Conservation (phyloP, 2,797 vertebrate species). For the Chiroxiphia lanceolata region DNA sequence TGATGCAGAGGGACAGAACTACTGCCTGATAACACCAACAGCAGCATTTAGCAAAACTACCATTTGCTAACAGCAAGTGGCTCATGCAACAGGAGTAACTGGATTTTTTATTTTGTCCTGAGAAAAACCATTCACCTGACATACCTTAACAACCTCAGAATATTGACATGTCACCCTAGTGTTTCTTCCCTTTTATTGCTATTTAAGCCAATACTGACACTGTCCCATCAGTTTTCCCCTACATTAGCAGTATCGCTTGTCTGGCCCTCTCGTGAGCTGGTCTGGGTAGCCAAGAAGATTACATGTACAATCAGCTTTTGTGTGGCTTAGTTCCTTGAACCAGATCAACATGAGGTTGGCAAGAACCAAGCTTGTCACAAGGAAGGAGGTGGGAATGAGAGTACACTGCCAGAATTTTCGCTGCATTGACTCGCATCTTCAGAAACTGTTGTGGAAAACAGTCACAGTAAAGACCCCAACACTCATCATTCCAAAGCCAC, state of each 20-base stretch:
- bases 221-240: not conserved
- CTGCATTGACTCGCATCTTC: fast-evolving
- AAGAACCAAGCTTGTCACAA: not conserved
- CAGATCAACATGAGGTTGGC: not conserved
- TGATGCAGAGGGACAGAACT: not conserved
- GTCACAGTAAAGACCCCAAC: not conserved
- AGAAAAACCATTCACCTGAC: not conserved
- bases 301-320: conserved; percentile 14
- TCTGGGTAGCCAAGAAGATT: conserved; percentile 19
- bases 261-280: not conserved
- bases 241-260: not conserved
- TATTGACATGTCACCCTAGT: not conserved
- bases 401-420: not conserved
- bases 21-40: not conserved
- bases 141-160: not conserved
- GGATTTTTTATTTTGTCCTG: not conserved
- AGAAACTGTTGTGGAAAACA: not conserved
- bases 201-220: not conserved
- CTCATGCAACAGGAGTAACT: not conserved
- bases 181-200: not conserved
- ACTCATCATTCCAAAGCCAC: not conserved
- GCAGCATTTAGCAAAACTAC: not conserved
- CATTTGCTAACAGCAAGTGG: not conserved
- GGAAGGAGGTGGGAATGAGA: not conserved
- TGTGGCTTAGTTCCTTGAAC: not conserved